These are phyloP conservation scores for Zeus faber DNA, from an alignment of 2,113 vertebrate species.

Conservation along the genomic window DNA sequence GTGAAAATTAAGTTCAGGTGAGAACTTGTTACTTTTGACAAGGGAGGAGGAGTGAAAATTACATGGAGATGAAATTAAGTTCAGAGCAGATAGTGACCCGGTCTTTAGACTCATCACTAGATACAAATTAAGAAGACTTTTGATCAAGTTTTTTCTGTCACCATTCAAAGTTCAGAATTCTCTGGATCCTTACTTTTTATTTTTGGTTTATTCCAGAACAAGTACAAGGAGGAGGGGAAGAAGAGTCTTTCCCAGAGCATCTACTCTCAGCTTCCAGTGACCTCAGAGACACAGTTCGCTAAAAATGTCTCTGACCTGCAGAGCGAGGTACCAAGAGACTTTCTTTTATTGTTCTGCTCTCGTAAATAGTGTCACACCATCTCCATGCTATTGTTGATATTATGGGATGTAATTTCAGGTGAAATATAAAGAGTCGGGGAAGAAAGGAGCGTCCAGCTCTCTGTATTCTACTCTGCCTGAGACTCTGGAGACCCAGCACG, in stretches of 20 bases:
- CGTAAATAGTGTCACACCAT: no score
- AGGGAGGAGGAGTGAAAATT: no score
- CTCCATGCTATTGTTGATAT: no score
- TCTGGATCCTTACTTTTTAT: neutral
- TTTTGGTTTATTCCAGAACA: slow-evolving; percentile 34
- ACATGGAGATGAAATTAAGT: no score
- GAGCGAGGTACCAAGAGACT: no score
- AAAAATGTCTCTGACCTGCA: slow-evolving; percentile 35
- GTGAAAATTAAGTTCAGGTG: no score
- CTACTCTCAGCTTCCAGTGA: slow-evolving; percentile 56
- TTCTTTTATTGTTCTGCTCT: slow-evolving; percentile 64
- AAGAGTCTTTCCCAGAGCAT: slow-evolving; percentile 33
- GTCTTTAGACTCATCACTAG: no score
- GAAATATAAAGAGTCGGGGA: slow-evolving; percentile 55
- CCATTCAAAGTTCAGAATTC: neutral
- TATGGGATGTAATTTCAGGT: slow-evolving; percentile 27
- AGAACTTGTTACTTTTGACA: no score
- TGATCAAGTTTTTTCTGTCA: no score
- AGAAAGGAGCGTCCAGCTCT: slow-evolving; percentile 20
- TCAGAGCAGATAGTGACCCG: no score
- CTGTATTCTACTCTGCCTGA: slow-evolving; percentile 55
- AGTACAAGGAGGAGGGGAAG: slow-evolving; percentile 51
- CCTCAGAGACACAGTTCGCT: slow-evolving; percentile 26
- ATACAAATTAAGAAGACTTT: no score
- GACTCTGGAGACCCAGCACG: slow-evolving; percentile 56